These are phyloP conservation scores for Astyanax mexicanus DNA, from an alignment of 2,797 vertebrate genomes.

Conservation along the genomic window DNA sequence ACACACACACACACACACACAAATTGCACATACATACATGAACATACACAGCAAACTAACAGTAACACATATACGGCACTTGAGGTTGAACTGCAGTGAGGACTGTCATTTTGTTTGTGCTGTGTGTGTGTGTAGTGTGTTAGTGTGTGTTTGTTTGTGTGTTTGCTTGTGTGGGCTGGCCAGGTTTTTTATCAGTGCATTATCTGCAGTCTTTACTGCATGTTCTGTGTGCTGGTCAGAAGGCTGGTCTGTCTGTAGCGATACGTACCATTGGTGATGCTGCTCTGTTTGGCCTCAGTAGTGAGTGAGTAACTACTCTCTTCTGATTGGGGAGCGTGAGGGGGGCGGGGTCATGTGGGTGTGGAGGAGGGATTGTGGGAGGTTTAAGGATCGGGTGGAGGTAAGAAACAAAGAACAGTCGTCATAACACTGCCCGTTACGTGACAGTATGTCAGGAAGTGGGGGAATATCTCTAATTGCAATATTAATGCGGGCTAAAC, in stretches of 20 bases:
- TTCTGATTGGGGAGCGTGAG: slow-evolving; percentile 72
- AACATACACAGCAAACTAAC: slow-evolving; percentile 24
- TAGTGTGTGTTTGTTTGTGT: background rate
- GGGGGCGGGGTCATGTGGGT: slow-evolving; percentile 60
- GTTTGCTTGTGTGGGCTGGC: too few relatives aligned
- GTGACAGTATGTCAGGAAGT: slow-evolving; percentile 29
- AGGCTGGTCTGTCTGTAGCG: slow-evolving; percentile 47
- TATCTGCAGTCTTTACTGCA: background rate
- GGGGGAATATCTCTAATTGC: slow-evolving; percentile 24
- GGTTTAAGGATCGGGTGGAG: slow-evolving; percentile 57
- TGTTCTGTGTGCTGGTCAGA: background rate
- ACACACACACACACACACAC: slow-evolving; percentile 37
- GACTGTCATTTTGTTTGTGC: background rate
- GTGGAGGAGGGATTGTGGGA: slow-evolving; percentile 58
- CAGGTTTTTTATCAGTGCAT: too few relatives aligned
- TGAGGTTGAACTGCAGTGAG: too few relatives aligned
- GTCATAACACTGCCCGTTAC: slow-evolving; percentile 46
- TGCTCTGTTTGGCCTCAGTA: slow-evolving; percentile 72
- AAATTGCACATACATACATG: slow-evolving; percentile 32
- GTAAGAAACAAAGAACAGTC: slow-evolving; percentile 60
- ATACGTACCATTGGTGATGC: slow-evolving; percentile 83
- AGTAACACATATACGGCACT: too few relatives aligned
- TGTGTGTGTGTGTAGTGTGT: background rate
- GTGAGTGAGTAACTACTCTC: slow-evolving; percentile 74
- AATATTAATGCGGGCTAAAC: too few relatives aligned